These are phyloP conservation scores for Dastarcus helophoroides DNA, from an alignment of 2,888 invertebrate species.

Conservation along the genomic window DNA sequence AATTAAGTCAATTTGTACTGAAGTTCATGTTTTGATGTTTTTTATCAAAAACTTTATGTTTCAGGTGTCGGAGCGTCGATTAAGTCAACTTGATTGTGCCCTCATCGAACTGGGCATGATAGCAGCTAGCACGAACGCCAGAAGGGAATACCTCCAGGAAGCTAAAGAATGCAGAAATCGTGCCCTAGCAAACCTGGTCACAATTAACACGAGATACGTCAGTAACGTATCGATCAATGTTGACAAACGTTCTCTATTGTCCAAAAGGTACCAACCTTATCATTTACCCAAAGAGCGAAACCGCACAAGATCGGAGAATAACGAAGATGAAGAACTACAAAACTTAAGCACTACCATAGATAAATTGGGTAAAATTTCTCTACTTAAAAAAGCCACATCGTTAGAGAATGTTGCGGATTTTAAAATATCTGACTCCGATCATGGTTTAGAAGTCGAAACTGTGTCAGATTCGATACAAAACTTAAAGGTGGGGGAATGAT, in stretches of 20 bases:
- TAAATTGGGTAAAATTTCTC: conserved; percentile 25
- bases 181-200: conserved; percentile 41
- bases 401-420: conserved; percentile 43
- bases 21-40: too few relatives aligned
- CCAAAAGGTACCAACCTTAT: conserved; percentile 49
- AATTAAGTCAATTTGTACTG: too few relatives aligned
- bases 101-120: conserved; percentile 51
- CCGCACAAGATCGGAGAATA: conserved; percentile 52
- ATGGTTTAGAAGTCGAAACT: conserved; percentile 45
- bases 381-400: conserved; percentile 49
- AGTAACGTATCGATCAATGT: conserved; percentile 52
- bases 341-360: conserved; percentile 25
- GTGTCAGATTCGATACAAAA: conserved; percentile 52
- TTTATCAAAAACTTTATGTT: too few relatives aligned
- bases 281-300: conserved; percentile 44
- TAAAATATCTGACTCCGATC: conserved; percentile 16
- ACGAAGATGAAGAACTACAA: conserved; percentile 34
- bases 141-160: conserved; percentile 46
- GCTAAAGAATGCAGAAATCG: conserved; percentile 31
- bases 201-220: conserved; percentile 46
- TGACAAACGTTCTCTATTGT: conserved; percentile 39
- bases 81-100: conserved; percentile 47
- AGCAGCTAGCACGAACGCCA: conserved; percentile 46
- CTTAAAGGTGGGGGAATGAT: conserved; percentile 45
- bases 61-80: too few relatives aligned